Percentiles rank a stretch among this genome's conserved stretches.
Conservation (phyloP, 2,113 vertebrate genomes). For the Lutjanus erythropterus region DNA sequence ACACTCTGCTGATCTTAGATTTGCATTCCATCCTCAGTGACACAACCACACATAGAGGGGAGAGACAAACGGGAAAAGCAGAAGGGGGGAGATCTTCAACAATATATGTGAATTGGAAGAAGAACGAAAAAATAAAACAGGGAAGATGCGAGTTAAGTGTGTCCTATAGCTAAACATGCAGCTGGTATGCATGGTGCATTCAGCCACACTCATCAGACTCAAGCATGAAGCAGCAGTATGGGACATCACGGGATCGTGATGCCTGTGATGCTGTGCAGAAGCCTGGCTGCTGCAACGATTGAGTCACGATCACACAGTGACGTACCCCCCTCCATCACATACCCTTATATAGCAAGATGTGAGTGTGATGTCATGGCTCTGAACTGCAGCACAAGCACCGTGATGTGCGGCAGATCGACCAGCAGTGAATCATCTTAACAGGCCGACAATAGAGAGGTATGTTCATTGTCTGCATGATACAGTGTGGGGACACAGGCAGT, state of each 20-base stretch:
- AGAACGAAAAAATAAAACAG: not conserved
- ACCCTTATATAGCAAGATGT: conserved; percentile 35
- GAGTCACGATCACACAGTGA: conserved; percentile 51
- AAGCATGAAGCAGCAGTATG: conserved; percentile 16
- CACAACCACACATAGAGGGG: conserved; percentile 23
- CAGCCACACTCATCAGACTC: conserved; percentile 31
- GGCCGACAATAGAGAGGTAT: conserved; percentile 36
- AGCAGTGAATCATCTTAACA: conserved; percentile 56
- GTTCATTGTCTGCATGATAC: conserved; percentile 5
- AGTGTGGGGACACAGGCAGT: conserved; percentile 27
- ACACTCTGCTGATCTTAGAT: conserved; percentile 63
- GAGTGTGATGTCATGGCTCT: conserved; percentile 33
- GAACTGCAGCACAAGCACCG: conserved; percentile 15
- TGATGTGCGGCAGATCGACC: conserved; percentile 25
- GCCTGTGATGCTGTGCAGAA: conserved; percentile 42
- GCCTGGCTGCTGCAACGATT: conserved; percentile 32
- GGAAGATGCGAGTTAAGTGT: not conserved
- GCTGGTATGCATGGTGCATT: conserved; percentile 39
- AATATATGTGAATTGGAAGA: conserved; percentile 7
- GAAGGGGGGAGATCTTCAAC: not conserved
- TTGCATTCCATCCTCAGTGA: conserved; percentile 46
- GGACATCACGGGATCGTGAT: conserved; percentile 17
- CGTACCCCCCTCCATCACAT: conserved; percentile 40
- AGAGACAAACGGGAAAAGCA: not conserved
- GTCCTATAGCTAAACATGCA: conserved; percentile 24